Evolutionary conservation across 2,797 vertebrate genomes (phyloP), one percentile per base, ranked within the genome.

Genomic region (Peromyscus melanophrys): DNA sequence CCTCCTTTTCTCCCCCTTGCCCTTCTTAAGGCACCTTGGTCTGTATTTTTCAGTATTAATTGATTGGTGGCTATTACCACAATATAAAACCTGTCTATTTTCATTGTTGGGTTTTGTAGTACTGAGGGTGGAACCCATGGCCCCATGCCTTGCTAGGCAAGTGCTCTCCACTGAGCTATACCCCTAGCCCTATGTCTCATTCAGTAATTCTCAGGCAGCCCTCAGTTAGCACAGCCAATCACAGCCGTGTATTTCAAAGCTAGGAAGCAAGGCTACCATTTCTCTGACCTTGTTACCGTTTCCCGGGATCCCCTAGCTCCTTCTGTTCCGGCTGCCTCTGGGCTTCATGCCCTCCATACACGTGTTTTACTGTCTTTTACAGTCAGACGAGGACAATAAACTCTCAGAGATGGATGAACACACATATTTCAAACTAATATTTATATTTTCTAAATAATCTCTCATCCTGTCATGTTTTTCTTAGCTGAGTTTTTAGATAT

Each of bases 381-480:
- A 95, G 29, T 90, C 61, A 63, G 23, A 23, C 31, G 37, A 46
- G 31, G 6, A 75, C 89, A 65, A 76, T 61, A 63, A 78, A 61
- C 89, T 63, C 63, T 7, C 84, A 82, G 76, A 57, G 78, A 71
- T 31, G 31, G 49, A 52, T 40, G 86, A 76, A 92, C 23, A 52
- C 37, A 16, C 88, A 29, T 11, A 67, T 95, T 82, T 94, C 85
- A 89, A 63, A 69, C 78, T 89, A 59, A 80, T 65, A 67, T 37
- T 88, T 80, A 65, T 63, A 23, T 13, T 71, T 12, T 21, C 16
- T 87, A 49, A 13, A 88, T 92, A 57, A 52, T 37, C 10, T 87
- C 69, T 90, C 61, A 81, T 82, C 21, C 65, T 65, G 23, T 37
- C 34, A 19, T 46, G 12, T 40, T 49, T 4, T 67, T 63, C 59